Evolutionary conservation across 1,140 invertebrate species (phyloP).

Genomic region (Apis laboriosa): DNA sequence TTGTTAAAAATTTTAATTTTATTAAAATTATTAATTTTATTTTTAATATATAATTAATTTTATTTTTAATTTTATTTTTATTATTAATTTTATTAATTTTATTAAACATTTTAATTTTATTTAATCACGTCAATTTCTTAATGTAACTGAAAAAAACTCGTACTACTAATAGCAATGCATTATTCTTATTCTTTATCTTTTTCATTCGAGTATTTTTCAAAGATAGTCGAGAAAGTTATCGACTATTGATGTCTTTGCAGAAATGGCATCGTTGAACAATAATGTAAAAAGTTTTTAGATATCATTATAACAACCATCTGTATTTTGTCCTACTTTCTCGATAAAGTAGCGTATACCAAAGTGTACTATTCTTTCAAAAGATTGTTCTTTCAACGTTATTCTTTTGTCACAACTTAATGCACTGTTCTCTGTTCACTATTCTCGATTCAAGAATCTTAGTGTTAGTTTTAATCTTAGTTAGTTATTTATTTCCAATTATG

Average conservation of each 20-base stretch:
- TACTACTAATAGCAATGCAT: not conserved
- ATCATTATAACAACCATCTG: not conserved
- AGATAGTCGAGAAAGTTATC: not conserved
- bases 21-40: no score
- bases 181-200: not conserved
- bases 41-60: no score
- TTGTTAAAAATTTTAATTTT: no score
- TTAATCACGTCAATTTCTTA: no score
- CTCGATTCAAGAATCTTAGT: not conserved
- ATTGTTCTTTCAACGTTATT: not conserved
- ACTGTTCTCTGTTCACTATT: not conserved
- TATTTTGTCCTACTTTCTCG: not conserved
- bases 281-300: conserved; percentile 3
- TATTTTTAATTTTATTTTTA: no score
- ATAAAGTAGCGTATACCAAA: not conserved
- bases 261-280: not conserved
- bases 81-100: no score
- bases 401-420: not conserved
- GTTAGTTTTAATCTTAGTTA: no score
- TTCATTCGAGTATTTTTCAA: not conserved
- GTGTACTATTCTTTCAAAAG: not conserved
- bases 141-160: not conserved
- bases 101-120: no score
- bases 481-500: not conserved
- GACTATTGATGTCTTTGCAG: not conserved